Evolutionary conservation across 2,888 invertebrate genomes (phyloP).

Genomic region (Pandemis cinnamomeana): DNA sequence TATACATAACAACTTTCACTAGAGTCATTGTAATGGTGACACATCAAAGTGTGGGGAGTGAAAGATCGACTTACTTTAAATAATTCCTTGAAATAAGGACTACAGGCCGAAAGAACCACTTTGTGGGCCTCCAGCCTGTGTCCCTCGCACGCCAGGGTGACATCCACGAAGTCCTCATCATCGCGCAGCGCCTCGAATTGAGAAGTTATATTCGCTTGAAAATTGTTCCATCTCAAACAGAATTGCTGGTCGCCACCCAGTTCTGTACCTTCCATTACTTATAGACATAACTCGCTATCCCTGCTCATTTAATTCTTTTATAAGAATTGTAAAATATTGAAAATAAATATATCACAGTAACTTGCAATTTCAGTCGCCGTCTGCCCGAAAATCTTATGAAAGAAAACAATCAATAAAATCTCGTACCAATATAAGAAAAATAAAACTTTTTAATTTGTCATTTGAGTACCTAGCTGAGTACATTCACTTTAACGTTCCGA

Average conservation of each 20-base stretch:
- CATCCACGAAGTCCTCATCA: slow-evolving; percentile 95
- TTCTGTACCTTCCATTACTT: slow-evolving; percentile 86
- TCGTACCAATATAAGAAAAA: slow-evolving; percentile 85
- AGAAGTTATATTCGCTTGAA: slow-evolving; percentile 93
- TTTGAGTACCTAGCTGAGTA: slow-evolving; percentile 77
- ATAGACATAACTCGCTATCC: slow-evolving; percentile 85
- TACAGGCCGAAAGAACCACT: slow-evolving; percentile 93
- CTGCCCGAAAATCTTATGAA: slow-evolving; percentile 85
- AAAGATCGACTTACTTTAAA: slow-evolving; percentile 90
- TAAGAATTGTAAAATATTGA: slow-evolving; percentile 83
- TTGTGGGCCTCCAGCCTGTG: slow-evolving; percentile 93
- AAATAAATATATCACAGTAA: slow-evolving; percentile 85
- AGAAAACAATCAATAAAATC: slow-evolving; percentile 86
- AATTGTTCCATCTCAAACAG: slow-evolving; percentile 96
- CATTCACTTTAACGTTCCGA: slow-evolving; percentile 83
- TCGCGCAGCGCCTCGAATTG: slow-evolving; percentile 93
- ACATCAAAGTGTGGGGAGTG: slow-evolving; percentile 84
- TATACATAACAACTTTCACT: slow-evolving; percentile 85
- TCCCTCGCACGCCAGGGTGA: slow-evolving; percentile 94
- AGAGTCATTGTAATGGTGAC: slow-evolving; percentile 85
- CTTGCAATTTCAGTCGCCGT: slow-evolving; percentile 85
- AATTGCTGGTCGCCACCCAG: slow-evolving; percentile 92
- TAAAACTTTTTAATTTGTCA: slow-evolving; percentile 85
- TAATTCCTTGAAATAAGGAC: slow-evolving; percentile 94
- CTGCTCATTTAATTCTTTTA: slow-evolving; percentile 85